Evolutionary conservation across 2,888 invertebrate genomes (phyloP).

Genomic region (Leptopilina syphax): DNA sequence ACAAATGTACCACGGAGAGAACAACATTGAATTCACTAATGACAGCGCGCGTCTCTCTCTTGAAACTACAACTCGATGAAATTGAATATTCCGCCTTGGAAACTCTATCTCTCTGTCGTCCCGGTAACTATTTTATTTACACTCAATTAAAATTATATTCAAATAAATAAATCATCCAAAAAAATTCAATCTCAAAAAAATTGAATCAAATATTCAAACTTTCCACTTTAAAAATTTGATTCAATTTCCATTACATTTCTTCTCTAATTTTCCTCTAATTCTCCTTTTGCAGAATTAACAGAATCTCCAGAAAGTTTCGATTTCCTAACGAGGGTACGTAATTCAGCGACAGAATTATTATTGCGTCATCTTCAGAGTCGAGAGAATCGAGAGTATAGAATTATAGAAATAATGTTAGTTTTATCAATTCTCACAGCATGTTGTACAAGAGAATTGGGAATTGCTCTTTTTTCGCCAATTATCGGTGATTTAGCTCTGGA

Average conservation of each 20-base stretch:
- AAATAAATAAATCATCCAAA: too few species aligned
- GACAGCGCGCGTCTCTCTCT: conserved; percentile 73
- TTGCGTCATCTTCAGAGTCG: conserved; percentile 62
- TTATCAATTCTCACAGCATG: conserved; percentile 67
- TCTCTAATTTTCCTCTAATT: conserved; percentile 17
- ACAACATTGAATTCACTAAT: conserved; percentile 54
- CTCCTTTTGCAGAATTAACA: conserved; percentile 62
- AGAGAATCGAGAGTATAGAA: conserved; percentile 59
- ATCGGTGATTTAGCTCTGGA: conserved; percentile 69
- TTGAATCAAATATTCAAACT: too few species aligned
- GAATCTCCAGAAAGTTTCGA: conserved; percentile 59
- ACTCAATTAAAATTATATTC: too few species aligned
- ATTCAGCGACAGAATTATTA: conserved; percentile 63
- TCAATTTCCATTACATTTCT: not conserved
- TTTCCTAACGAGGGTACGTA: conserved; percentile 61
- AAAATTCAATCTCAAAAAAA: too few species aligned
- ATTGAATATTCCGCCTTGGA: conserved; percentile 78
- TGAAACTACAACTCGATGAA: conserved; percentile 76
- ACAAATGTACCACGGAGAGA: conserved; percentile 29
- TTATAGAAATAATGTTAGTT: conserved; percentile 66
- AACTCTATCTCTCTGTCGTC: conserved; percentile 78
- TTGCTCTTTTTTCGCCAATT: conserved; percentile 68
- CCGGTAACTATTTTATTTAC: conserved; percentile 71
- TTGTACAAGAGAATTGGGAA: conserved; percentile 67
- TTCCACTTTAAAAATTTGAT: not conserved